Base-by-base conservation (phyloP, 2,888 invertebrate genomes). In the Buathra laborator region DNA sequence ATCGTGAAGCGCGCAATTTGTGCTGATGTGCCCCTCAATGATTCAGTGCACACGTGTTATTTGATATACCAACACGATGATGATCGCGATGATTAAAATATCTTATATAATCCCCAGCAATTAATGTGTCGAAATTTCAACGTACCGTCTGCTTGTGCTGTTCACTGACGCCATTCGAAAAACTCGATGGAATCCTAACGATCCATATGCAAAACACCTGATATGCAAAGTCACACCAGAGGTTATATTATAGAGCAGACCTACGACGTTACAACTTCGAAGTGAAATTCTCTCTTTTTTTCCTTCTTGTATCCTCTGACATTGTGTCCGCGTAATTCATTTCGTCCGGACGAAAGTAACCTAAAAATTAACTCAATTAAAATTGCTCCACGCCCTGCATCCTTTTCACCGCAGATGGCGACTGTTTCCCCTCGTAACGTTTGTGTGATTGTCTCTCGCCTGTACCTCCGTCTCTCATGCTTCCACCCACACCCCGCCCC, bases 361-460 rank as follows among this genome's bases (percentile, higher is more conserved):
- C 80, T 86, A 86, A 75, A 89, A 89, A 90, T 90, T 88, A 89
- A 86, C 86, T 87, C 85, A 86, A 90, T 90, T 89, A 89, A 90
- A 90, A 90, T 89, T 86, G 88, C 86, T 81, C 86, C 72, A 68
- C 32, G 62, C 76, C 51, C 7, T 59, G 51, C 67, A 43, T 64
- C 44, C 37, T 7, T 66, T 19, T 64, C 5, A 43, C 48, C 19
- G 48, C 32, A 10, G 14, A 14, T n/a, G 37, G 12, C 51, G 44
- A 62, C 68, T 46, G 72, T 10, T 29, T 14, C 29, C 29, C 43
- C 43, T 59, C 67, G 71, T 62, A 56, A 53, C 62, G 32, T 37
- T 53, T 64, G 70, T 24, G 43, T 59, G 24, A 32, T 32, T 48
- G 48, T 68, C 64, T 6, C 9, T 68, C 56, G 14, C 48, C 62